A percentile compares a stretch with the other conserved stretches of the same genome.
Evolutionary conservation across 2,888 invertebrate genomes (phyloP).

Genomic region (Spodoptera picta): DNA sequence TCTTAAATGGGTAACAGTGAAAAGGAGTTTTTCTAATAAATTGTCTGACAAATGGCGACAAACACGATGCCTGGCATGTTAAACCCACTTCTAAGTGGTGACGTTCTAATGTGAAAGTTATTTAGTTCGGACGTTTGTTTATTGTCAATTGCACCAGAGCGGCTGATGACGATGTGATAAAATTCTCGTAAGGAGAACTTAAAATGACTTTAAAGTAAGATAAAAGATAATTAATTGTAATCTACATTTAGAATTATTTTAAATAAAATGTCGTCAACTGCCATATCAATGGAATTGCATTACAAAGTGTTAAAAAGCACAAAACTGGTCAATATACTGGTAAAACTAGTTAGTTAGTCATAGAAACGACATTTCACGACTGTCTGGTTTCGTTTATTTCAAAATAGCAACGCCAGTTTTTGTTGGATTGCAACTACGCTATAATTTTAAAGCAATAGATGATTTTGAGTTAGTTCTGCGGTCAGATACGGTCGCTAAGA

Average conservation of each 20-base stretch:
- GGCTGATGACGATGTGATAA: too few species aligned
- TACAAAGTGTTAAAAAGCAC: slow-evolving; percentile 26
- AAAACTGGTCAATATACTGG: slow-evolving; percentile 27
- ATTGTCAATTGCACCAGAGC: too few species aligned
- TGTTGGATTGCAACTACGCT: slow-evolving; percentile 25
- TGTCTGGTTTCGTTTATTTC: slow-evolving; percentile 44
- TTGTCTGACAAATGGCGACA: slow-evolving; percentile 6
- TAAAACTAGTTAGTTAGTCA: slow-evolving; percentile 47
- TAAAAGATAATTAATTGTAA: slow-evolving; percentile 7
- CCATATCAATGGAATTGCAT: slow-evolving; percentile 26
- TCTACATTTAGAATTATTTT: slow-evolving; percentile 5
- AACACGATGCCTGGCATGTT: slow-evolving; percentile 1
- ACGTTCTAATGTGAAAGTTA: too few species aligned
- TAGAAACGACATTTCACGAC: slow-evolving; percentile 47
- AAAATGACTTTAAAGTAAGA: neutral
- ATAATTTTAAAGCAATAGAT: slow-evolving; percentile 25
- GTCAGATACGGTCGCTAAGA: slow-evolving; percentile 3
- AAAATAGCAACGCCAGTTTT: slow-evolving; percentile 46
- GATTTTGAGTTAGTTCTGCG: slow-evolving; percentile 29
- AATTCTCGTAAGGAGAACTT: too few species aligned
- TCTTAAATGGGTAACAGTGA: slow-evolving; percentile 23
- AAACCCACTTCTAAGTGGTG: too few species aligned
- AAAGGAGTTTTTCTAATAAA: slow-evolving; percentile 28
- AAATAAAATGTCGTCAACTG: slow-evolving; percentile 4
- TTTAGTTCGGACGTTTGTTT: too few species aligned